Conservation (phyloP, 2,113 vertebrate species). For the Suncus etruscus region DNA sequence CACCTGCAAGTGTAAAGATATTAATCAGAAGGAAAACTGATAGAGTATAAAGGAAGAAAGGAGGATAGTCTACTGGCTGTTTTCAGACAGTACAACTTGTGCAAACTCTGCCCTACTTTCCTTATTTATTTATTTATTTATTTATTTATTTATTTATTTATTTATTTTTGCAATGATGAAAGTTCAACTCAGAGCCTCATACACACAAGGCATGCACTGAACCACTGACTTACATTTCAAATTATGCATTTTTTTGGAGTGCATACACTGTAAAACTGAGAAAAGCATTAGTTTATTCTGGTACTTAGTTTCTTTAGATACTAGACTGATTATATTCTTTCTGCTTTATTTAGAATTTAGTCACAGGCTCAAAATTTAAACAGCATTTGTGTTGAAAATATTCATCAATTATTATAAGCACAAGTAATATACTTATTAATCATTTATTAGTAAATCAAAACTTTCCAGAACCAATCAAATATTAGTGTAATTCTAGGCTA, state of each 20-base stretch:
- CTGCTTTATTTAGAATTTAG: conserved; percentile 38
- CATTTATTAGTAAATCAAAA: conserved; percentile 5
- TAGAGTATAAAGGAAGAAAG: not conserved
- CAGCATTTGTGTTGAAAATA: conserved; percentile 2
- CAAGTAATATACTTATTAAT: not conserved
- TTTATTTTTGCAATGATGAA: no score
- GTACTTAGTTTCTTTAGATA: conserved; percentile 20
- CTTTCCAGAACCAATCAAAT: conserved; percentile 12
- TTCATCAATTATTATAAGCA: not conserved
- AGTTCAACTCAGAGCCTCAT: no score
- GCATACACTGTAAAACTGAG: not conserved
- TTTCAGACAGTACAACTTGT: not conserved
- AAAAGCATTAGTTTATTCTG: not conserved
- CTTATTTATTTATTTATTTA: no score
- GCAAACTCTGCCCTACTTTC: not conserved
- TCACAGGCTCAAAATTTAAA: not conserved
- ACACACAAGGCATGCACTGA: no score
- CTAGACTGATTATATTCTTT: not conserved
- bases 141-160: no score
- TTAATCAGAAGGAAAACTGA: not conserved
- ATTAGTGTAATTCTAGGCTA: not conserved
- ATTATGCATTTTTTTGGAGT: not conserved
- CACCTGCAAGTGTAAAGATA: not conserved
- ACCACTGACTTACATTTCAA: not conserved
- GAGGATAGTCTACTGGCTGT: not conserved